Evolutionary conservation across 1,140 invertebrate genomes (phyloP).

Genomic region (Heterodera schachtii): DNA sequence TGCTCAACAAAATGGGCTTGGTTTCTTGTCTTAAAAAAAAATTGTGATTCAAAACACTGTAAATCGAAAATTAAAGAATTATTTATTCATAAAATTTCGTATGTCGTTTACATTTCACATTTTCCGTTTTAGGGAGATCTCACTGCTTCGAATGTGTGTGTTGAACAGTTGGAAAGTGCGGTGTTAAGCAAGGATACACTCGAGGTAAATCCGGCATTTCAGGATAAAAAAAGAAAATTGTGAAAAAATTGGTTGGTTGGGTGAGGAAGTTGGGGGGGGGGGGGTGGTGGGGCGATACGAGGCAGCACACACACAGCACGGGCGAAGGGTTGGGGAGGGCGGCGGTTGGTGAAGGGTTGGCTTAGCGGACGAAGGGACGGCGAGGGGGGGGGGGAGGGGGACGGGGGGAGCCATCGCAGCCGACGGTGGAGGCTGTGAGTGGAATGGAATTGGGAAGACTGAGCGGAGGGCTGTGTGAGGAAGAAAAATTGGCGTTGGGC

Average conservation of each 20-base stretch:
- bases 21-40: conserved; percentile 21
- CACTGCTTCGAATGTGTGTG: conserved; percentile 11
- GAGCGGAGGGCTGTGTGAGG: not conserved
- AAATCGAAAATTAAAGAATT: conserved; percentile 6
- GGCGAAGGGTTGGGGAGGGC: conserved; percentile 11
- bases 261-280: conserved; percentile 20
- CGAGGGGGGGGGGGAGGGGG: not conserved
- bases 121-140: conserved; percentile 36
- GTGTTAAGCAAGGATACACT: conserved; percentile 40
- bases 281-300: not conserved
- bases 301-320: not conserved
- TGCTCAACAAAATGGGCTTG: not conserved
- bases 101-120: not conserved
- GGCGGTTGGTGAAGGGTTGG: not conserved
- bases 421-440: not conserved
- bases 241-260: conserved; percentile 17
- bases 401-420: not conserved
- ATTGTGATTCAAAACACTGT: not conserved
- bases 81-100: not conserved
- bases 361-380: not conserved
- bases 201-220: conserved; percentile 37
- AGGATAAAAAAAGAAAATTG: conserved; percentile 1
- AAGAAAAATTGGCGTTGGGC: conserved; percentile 12
- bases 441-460: conserved; percentile 11
- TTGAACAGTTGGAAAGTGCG: conserved; percentile 29